Conservation (phyloP, 2,888 invertebrate species). For the Prostheceraeus crozeri region DNA sequence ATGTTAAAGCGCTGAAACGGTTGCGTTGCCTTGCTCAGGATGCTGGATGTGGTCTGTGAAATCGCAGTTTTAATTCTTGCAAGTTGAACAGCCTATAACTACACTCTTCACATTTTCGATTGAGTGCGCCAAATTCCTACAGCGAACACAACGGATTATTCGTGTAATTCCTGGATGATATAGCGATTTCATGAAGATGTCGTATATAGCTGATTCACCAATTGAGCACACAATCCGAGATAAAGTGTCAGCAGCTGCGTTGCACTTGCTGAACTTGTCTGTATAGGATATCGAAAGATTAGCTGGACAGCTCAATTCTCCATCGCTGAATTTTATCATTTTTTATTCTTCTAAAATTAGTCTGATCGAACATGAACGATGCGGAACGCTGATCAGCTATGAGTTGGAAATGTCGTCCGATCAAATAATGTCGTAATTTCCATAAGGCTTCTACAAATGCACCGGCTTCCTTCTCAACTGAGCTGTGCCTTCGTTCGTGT, state of each 20-base stretch:
- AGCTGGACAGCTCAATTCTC: slow-evolving; percentile 40
- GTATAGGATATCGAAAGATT: slow-evolving; percentile 40
- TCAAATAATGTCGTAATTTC: slow-evolving; percentile 37
- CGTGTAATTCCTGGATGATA: slow-evolving; percentile 34
- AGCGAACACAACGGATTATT: slow-evolving; percentile 32
- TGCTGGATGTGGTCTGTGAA: too few relatives aligned
- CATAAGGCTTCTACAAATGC: slow-evolving; percentile 38
- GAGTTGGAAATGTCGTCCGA: slow-evolving; percentile 39
- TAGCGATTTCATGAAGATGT: slow-evolving; percentile 31
- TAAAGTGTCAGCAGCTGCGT: slow-evolving; percentile 38
- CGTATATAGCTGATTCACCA: slow-evolving; percentile 12
- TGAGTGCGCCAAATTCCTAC: slow-evolving; percentile 36
- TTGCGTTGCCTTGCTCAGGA: slow-evolving; percentile 42
- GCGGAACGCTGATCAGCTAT: slow-evolving; percentile 42
- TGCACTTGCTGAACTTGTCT: slow-evolving; percentile 37
- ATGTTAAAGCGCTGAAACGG: slow-evolving; percentile 42
- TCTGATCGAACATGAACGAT: slow-evolving; percentile 39
- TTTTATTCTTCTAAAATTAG: slow-evolving; percentile 40
- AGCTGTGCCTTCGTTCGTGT: slow-evolving; percentile 1
- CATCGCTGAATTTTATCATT: slow-evolving; percentile 42
- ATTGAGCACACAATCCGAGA: slow-evolving; percentile 36
- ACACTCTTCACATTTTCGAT: too few relatives aligned
- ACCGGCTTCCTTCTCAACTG: slow-evolving; percentile 40
- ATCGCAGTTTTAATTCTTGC: too few relatives aligned
- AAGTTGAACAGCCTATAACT: too few relatives aligned